Evolutionary conservation across 2,888 invertebrate species (phyloP), one percentile per base, ranked within the genome.

Genomic region (Rotaria socialis): DNA sequence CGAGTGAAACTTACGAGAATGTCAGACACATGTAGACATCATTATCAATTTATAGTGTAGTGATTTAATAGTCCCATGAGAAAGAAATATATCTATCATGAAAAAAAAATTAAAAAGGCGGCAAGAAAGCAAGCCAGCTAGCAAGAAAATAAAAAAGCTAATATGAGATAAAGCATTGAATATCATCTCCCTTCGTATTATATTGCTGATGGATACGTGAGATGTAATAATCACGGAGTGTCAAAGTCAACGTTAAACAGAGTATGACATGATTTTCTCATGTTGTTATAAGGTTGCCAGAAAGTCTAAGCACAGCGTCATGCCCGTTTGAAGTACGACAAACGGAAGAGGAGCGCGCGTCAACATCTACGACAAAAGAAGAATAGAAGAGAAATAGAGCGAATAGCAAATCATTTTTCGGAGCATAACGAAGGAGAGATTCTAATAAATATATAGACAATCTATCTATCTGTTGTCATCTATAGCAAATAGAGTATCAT

Each of bases 201-300:
- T 67, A 16, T 67, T 35, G 7, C 7, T 35, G 0, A 2, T 16
- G 35, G 16, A 67, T 67, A 41, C 35, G 19, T 35, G 3, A 67
- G 14, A 1, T 67, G 16, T 19, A 5, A 3, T 67, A 80, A 43
- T 80, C 43, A 80, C n/a, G 11, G n/a, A 47, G 80, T 80, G 80
- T 80, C 80, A 80, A 47, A 80, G 24, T 80, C 80, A 47, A 80
- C 47, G 80, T 80, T 80, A 80, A 43, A 47, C 80, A 80, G 47
- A 67, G 35, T 67, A 67, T 67, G 27, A 67, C 67, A 67, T 67
- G 67, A 67, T 67, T 67, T 67, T 27, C 67, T 41, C 67, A 14
- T 67, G 67, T 67, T 67, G 14, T 35, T 67, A 67, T 67, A 67
- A 16, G 35, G 41, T 67, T 35, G 67, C 67, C 4, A 67, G 67